Evolutionary conservation across 2,797 vertebrate genomes (phyloP), one percentile per base, ranked within the genome.

Genomic region (Aotus griseimembra): DNA sequence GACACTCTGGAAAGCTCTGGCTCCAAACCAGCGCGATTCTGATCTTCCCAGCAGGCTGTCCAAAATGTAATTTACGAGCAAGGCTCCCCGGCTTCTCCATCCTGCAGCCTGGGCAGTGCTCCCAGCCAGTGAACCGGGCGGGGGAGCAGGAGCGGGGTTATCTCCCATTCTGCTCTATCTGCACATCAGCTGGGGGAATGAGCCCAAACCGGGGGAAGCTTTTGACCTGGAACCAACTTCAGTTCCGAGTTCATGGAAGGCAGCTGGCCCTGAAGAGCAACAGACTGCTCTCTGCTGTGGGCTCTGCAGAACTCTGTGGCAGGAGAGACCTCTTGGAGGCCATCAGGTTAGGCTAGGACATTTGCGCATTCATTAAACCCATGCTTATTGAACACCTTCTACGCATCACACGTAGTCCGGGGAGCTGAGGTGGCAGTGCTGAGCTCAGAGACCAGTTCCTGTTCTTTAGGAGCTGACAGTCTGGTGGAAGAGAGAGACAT

Each of bases 361-460:
- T 9, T 8, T 4, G 8, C 2, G 7, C 7, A 2, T 15, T 0
- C 33, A 30, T 3, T 7, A 6, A 6, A 6, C 4, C 6, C 14
- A 12, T 46, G 11, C 17, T 39, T 28, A 46, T 1, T 2, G 11
- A 26, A 75, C 6, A 2, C 13, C 30, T 24, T 5, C n/a, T 61
- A 0, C 3, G 12, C 2, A 83, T n/a, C n/a, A 2, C 33, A 8
- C 2, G 0, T 33, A 3, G 55, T 4, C 17, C 36, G 5, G 46
- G 28, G 84, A 30, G 86, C 55, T 22, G 24, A 70, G 22, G 64
- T 33, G 11, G 10, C 19, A 2, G 4, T 20, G 6, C 7, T 4
- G 30, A 36, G 57, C 33, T 2, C 0, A 15, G 67, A 55, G 82
- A 7, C 39, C 24, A 19, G 15, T 4, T 44, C 6, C 48, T 52